These are phyloP conservation scores for Loripinus fragilis DNA, from an alignment of 2,888 invertebrate species.

Conservation along the genomic window DNA sequence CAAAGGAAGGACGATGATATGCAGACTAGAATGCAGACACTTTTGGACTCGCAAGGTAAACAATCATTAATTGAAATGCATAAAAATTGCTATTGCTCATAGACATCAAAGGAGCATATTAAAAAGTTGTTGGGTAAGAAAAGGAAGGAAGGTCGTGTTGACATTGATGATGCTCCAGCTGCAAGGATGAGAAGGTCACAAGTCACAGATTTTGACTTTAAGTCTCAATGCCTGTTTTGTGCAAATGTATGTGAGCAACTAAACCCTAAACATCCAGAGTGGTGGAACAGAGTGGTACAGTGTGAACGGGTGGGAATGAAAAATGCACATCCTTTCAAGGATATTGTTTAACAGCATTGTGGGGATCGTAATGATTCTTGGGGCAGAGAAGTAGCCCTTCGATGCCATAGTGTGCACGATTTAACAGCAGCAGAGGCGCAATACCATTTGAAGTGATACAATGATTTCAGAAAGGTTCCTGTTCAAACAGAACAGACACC, in stretches of 20 bases:
- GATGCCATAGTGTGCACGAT: constrained; percentile 2
- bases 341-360: too few species aligned
- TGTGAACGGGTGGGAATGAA: too few species aligned
- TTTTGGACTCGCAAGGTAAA: constrained; percentile 6
- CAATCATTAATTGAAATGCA: constrained; percentile 1
- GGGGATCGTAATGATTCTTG: too few species aligned
- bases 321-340: too few species aligned
- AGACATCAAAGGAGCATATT: not conserved
- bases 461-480: constrained; percentile 3
- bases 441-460: not conserved
- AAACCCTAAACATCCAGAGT: not conserved
- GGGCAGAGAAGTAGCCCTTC: too few species aligned
- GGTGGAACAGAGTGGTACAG: constrained; percentile 3
- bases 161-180: not conserved
- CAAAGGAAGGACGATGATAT: too few species aligned
- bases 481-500: constrained; percentile 1
- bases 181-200: constrained; percentile 8
- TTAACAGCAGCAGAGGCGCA: constrained; percentile 1
- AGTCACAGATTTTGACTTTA: constrained; percentile 9
- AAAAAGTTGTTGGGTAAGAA: not conserved
- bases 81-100: constrained; percentile 2
- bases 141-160: not conserved
- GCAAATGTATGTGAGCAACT: not conserved
- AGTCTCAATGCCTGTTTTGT: constrained; percentile 3
- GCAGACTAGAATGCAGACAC: too few species aligned